Conservation (phyloP, 2,888 invertebrate species). For the Serripes groenlandicus region DNA sequence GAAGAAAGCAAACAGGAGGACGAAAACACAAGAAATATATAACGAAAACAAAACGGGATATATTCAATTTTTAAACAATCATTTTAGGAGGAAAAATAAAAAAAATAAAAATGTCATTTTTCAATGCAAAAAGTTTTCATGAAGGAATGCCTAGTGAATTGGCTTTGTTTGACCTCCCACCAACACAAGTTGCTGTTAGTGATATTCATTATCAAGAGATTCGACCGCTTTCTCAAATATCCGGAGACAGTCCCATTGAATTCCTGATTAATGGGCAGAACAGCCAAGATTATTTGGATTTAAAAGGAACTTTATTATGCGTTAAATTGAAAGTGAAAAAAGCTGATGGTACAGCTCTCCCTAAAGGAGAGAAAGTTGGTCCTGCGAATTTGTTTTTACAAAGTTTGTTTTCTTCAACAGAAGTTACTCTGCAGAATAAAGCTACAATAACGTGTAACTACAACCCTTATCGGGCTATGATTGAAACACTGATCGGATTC, state of each 20-base stretch:
- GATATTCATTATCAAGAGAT: slow-evolving; percentile 43
- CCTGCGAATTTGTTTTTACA: too few relatives aligned
- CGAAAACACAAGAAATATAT: too few relatives aligned
- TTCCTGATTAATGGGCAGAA: slow-evolving; percentile 40
- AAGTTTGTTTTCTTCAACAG: too few relatives aligned
- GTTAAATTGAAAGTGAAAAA: slow-evolving; percentile 29
- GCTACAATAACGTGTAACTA: too few relatives aligned
- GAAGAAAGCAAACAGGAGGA: too few relatives aligned
- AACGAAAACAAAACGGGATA: too few relatives aligned
- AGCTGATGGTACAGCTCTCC: slow-evolving; percentile 17
- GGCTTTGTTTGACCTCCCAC: slow-evolving; percentile 40
- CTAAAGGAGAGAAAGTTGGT: too few relatives aligned
- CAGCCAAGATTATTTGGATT: slow-evolving; percentile 40
- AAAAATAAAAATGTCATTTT: slow-evolving; percentile 44
- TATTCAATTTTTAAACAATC: too few relatives aligned
- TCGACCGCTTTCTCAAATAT: slow-evolving; percentile 37
- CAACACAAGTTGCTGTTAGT: slow-evolving; percentile 28
- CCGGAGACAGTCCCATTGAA: slow-evolving; percentile 38
- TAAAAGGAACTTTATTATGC: slow-evolving; percentile 26
- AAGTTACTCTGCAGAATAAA: too few relatives aligned
- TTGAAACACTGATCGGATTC: slow-evolving; percentile 21
- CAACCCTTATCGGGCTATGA: too few relatives aligned
- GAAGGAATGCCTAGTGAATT: slow-evolving; percentile 37
- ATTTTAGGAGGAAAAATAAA: too few relatives aligned
- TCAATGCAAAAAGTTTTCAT: slow-evolving; percentile 35